Evolutionary conservation across 1,140 invertebrate species (phyloP), one percentile per base, ranked within the genome.

Genomic region (Cephus cinctus): DNA sequence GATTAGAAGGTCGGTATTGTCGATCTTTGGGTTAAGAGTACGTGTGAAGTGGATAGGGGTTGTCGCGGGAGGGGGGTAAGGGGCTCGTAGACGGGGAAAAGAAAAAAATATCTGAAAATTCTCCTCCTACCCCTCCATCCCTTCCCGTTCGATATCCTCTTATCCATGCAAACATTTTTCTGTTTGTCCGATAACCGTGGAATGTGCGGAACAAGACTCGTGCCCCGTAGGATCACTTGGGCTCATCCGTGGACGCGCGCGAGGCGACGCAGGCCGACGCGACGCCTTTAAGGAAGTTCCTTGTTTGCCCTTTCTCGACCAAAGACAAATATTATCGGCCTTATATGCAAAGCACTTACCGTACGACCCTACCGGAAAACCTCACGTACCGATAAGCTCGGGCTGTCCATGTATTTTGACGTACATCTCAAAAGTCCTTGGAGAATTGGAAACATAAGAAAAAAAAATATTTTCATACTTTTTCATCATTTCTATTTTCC

Each of bases 181-280:
- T 56, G 50, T 56, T 53, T 53, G 35, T 18, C 21, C 46, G 51
- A 56, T 56, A 56, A 56, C 12, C 23, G 3, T 30, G 42, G 50
- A 53, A 43, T 53, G 36, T 32, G 23, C 44, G 23, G 22, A 41
- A 25, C 6, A 25, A 12, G 14, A 11, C 11, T 36, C 15, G 8
- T n/a, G 14, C 27, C 27, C 9, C 27, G 27, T 30, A 9, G 27
- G 8, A 9, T 30, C 27, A 30, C 27, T 30, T 12, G 12, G 8
- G 12, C 27, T 30, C 27, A 30, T 12, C 8, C 12, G 12, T 30
- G 12, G 8, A 8, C n/a, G n/a, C n/a, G n/a, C n/a, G 27, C 9
- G 11, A 9, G 12, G 27, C 11, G 12, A 11, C 9, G 27, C 27
- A 11, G 12, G 27, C 27, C 27, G 27, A 12, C 27, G 12, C 27